Conservation (phyloP, 92 coral and sea anemone species). For the Heliopora coerulea region DNA sequence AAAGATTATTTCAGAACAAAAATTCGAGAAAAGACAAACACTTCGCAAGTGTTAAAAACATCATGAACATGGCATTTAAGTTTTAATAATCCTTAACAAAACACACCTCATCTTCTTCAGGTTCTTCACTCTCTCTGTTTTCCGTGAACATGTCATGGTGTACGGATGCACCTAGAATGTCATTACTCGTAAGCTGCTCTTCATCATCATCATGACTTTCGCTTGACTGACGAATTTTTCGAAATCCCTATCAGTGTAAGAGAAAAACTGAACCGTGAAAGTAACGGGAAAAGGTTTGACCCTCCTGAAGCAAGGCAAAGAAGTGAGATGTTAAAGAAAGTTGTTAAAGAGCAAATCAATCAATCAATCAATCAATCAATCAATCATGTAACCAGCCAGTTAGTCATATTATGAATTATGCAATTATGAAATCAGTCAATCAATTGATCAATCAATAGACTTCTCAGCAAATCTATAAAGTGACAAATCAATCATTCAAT, state of each 20-base stretch:
- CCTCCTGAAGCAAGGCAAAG: slow-evolving; percentile 26
- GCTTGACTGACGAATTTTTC: slow-evolving; percentile 31
- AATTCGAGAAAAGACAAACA: no score
- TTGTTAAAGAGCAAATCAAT: not conserved
- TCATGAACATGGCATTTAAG: no score
- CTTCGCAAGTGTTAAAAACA: no score
- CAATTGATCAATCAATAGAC: not conserved
- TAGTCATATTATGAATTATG: not conserved
- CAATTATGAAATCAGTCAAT: not conserved
- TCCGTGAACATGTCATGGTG: slow-evolving; percentile 18
- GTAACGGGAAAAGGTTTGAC: slow-evolving; percentile 27
- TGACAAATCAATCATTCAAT: not conserved
- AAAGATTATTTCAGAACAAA: no score
- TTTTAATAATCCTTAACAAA: not conserved
- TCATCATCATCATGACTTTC: slow-evolving; percentile 36
- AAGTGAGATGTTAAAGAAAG: not conserved
- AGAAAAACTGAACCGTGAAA: slow-evolving; percentile 50
- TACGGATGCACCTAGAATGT: slow-evolving; percentile 10
- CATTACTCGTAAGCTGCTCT: slow-evolving; percentile 7
- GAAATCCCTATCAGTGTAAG: slow-evolving; percentile 46
- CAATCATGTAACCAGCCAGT: no score
- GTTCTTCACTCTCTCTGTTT: slow-evolving; percentile 5
- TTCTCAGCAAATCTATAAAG: not conserved
- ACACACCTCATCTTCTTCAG: slow-evolving; percentile 37
- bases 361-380: slow-evolving; percentile 5